Evolutionary conservation across 2,113 vertebrate species (phyloP).

Genomic region (Catharus fuscescens): DNA sequence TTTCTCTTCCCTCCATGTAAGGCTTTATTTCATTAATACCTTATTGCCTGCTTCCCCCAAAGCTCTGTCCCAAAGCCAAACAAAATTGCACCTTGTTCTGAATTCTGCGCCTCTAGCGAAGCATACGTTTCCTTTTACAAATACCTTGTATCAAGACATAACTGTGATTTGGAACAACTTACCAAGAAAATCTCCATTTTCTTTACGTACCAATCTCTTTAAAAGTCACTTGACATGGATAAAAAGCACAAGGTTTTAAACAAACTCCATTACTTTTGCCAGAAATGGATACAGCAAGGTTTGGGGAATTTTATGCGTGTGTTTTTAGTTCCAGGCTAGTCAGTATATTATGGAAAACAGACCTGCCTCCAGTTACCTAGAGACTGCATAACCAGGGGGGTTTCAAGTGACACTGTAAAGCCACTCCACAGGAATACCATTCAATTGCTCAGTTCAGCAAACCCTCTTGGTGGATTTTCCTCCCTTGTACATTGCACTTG

Average conservation of each 20-base stretch:
- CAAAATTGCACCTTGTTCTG: not conserved
- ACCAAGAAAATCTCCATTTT: not conserved
- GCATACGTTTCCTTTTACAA: not conserved
- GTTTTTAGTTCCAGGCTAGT: slow-evolving; percentile 9
- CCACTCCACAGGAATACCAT: not conserved
- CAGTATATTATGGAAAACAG: slow-evolving; percentile 48
- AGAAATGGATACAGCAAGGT: not conserved
- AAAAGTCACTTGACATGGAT: not conserved
- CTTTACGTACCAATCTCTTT: not conserved
- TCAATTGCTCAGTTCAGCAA: not conserved
- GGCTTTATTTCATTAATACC: not conserved
- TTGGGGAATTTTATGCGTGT: not conserved
- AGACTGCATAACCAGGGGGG: not conserved
- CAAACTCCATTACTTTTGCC: not conserved
- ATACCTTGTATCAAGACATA: not conserved
- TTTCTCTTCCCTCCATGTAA: not conserved
- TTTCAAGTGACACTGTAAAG: slow-evolving; percentile 30
- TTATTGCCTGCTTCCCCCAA: not conserved
- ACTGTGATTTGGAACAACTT: not conserved
- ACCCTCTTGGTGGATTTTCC: not conserved
- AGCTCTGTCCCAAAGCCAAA: not conserved
- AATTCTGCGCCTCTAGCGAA: not conserved
- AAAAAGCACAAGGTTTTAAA: slow-evolving; percentile 12
- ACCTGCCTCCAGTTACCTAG: slow-evolving; percentile 26
- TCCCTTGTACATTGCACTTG: not conserved